A percentile compares a stretch with the other conserved stretches of the same genome.
Evolutionary conservation across 2,888 invertebrate genomes (phyloP).

Genomic region (Microdon myrmicae): DNA sequence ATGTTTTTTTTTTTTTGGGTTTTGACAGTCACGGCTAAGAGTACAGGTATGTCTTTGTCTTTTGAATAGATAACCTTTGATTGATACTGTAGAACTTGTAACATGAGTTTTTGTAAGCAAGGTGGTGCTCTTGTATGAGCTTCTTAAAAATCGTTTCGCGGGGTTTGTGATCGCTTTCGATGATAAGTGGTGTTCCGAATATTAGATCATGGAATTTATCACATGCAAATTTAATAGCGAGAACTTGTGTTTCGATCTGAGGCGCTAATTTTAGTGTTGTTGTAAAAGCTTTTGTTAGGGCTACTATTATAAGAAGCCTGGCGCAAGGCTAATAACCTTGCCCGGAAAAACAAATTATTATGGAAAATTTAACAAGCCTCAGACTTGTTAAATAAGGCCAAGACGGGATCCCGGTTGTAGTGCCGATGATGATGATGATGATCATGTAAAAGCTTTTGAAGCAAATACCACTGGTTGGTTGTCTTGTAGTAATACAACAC

Average conservation of each 20-base stretch:
- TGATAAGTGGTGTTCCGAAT: constrained; percentile 30
- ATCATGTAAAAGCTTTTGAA: too few relatives aligned
- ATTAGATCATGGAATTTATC: constrained; percentile 54
- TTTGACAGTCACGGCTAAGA: constrained; percentile 31
- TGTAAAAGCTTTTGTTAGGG: constrained; percentile 6
- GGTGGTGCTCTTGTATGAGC: constrained; percentile 13
- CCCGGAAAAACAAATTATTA: too few relatives aligned
- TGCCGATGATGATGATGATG: too few relatives aligned
- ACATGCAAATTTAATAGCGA: constrained; percentile 20
- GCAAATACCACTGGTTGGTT: constrained; percentile 10
- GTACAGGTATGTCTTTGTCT: constrained; percentile 51
- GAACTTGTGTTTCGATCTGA: constrained; percentile 20
- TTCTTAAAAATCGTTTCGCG: constrained; percentile 55
- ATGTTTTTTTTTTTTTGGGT: constrained; percentile 1
- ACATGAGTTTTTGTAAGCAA: constrained; percentile 54
- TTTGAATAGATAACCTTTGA: constrained; percentile 48
- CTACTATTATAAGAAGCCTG: too few relatives aligned
- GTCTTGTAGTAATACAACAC: constrained; percentile 23
- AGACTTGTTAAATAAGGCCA: too few relatives aligned
- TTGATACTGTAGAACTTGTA: constrained; percentile 50
- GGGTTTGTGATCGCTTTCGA: constrained; percentile 55
- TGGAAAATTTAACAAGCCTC: too few relatives aligned
- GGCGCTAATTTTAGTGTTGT: constrained; percentile 8
- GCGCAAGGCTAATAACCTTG: too few relatives aligned
- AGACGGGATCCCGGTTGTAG: too few relatives aligned